Evolutionary conservation across 2,888 invertebrate species (phyloP).

Genomic region (Ormyrus thymus): DNA sequence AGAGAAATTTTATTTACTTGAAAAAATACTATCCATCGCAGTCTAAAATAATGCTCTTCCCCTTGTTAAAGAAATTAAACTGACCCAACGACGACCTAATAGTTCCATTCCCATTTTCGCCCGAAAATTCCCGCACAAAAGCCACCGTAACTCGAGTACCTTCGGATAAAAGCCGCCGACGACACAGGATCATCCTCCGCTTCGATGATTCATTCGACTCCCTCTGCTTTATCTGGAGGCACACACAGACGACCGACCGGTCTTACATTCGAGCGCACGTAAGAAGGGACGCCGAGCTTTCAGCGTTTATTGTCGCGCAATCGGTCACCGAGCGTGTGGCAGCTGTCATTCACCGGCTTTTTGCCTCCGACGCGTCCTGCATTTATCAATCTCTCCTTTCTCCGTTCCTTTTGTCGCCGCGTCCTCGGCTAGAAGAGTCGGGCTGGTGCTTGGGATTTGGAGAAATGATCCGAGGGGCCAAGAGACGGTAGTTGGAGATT

Average conservation of each 20-base stretch:
- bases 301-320: slow-evolving; percentile 42
- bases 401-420: slow-evolving; percentile 11
- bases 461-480: too few species aligned
- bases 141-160: too few species aligned
- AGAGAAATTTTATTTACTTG: too few species aligned
- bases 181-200: slow-evolving; percentile 60
- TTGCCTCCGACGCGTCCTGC: slow-evolving; percentile 16
- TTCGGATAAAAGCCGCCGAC: slow-evolving; percentile 36
- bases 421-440: background rate
- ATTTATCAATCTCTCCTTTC: slow-evolving; percentile 42
- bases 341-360: slow-evolving; percentile 49
- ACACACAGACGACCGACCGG: too few species aligned
- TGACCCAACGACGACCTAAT: too few species aligned
- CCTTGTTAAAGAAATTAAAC: too few species aligned
- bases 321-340: slow-evolving; percentile 52
- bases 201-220: slow-evolving; percentile 38
- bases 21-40: too few species aligned
- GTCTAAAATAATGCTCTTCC: too few species aligned
- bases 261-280: background rate
- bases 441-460: background rate
- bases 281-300: slow-evolving; percentile 11
- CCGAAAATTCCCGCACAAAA: too few species aligned
- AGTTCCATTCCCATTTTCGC: too few species aligned
- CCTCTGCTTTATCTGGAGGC: slow-evolving; percentile 25
- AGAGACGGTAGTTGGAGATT: too few species aligned